Evolutionary conservation across 1,140 invertebrate species (phyloP).

Genomic region (Belonocnema kinseyi): DNA sequence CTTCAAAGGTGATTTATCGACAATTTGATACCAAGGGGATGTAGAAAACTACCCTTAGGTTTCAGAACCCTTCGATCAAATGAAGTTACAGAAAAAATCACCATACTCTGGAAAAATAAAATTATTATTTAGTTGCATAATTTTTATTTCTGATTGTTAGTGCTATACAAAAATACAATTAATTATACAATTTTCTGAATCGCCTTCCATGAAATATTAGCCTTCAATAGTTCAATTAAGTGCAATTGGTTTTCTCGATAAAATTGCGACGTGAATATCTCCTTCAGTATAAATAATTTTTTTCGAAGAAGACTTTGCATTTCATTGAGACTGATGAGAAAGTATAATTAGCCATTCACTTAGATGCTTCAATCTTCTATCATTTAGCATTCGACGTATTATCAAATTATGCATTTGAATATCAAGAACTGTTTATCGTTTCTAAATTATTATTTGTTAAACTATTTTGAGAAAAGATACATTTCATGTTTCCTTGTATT

Average conservation of each 20-base stretch:
- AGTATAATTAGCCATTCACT: conserved; percentile 8
- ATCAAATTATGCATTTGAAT: background rate
- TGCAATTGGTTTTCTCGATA: background rate
- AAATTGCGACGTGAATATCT: background rate
- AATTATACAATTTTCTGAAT: too few species aligned
- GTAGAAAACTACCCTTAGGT: background rate
- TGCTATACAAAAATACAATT: too few species aligned
- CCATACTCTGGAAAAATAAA: background rate
- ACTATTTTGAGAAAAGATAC: background rate
- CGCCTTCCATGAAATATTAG: background rate
- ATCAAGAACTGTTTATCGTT: background rate
- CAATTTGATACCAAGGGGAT: background rate
- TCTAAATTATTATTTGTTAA: background rate
- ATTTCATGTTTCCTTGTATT: background rate
- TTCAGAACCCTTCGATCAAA: background rate
- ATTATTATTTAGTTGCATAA: too few species aligned
- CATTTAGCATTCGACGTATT: conserved; percentile 5
- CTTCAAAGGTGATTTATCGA: background rate
- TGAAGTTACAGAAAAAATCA: background rate
- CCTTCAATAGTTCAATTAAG: background rate
- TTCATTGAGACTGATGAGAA: background rate
- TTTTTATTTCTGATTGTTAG: too few species aligned
- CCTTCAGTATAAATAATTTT: background rate
- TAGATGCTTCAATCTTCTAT: background rate
- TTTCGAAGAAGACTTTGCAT: background rate